Evolutionary conservation across 2,797 vertebrate genomes (phyloP).

Genomic region (Taenioides sp.): DNA sequence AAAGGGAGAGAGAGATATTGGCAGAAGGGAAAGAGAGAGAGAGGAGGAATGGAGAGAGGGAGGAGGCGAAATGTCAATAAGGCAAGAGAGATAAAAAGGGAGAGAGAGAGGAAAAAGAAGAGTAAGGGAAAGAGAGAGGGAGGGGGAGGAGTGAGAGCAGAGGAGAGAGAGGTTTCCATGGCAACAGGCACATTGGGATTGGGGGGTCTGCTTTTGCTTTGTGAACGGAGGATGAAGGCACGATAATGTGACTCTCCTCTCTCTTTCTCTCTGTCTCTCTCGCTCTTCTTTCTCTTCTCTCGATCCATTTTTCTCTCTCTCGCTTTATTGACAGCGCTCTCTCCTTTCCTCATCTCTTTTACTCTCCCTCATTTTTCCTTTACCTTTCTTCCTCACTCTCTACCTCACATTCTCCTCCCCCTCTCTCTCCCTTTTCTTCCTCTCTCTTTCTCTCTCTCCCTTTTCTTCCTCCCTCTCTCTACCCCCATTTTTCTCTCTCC

Average conservation of each 20-base stretch:
- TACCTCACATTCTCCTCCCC: too few relatives aligned
- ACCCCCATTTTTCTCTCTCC: too few relatives aligned
- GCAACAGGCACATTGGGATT: conserved; percentile 77
- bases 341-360: conserved; percentile 17
- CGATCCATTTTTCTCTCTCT: conserved; percentile 7
- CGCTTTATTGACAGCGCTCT: too few relatives aligned
- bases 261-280: conserved; percentile 5
- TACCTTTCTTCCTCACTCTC: background rate
- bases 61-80: too few relatives aligned
- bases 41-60: background rate
- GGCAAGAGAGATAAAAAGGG: background rate
- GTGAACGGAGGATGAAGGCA: conserved; percentile 61
- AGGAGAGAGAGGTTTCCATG: conserved; percentile 72
- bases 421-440: too few relatives aligned
- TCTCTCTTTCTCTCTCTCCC: too few relatives aligned
- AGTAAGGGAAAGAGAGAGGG: conserved; percentile 21
- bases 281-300: conserved; percentile 3
- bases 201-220: conserved; percentile 46
- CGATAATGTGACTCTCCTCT: conserved; percentile 43
- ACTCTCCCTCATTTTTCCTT: background rate
- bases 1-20: too few relatives aligned
- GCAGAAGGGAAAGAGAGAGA: too few relatives aligned
- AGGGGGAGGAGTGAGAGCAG: background rate
- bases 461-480: too few relatives aligned
- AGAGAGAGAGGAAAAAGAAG: too few relatives aligned